Base-by-base conservation (phyloP, 53 echinoderm and acorn worm species). In the Pentamera pediparva region DNA sequence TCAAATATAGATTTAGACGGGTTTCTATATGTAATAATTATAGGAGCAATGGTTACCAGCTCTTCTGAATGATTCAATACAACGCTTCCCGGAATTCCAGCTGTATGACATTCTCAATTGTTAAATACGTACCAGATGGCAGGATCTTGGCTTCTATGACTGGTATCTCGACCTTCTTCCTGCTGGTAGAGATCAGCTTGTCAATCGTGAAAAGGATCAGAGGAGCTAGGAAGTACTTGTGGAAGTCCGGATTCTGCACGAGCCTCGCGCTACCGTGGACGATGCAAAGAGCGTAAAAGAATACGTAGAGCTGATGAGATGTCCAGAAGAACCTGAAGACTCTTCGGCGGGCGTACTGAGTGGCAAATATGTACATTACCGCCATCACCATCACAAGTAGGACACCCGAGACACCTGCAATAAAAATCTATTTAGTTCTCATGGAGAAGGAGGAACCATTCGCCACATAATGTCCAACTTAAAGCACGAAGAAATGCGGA, bases 271-370 rank as follows among this genome's bases (percentile, higher is more conserved):
- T 64, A 13, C 87, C 87, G 36, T 87, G 87, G 5, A 87, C 37
- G 37, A 78, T 74, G 36, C 78, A 83, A 15, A 87, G 61, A 35
- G 79, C 59, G 75, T 61, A 83, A 27, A 70, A 57, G 25, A 87
- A 58, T 19, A 87, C 67, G 43, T 83, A 87, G 33, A 87, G 62
- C 30, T 76, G 79, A 55, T 87, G 87, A 56, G 87, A 74, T 32
- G 79, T 47, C 87, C 87, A 87, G 60, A 87, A 87, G 28, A 87
- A 62, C 35, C 75, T 47, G 55, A 87, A 87, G 4, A 83, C 87
- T 30, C 70, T 72, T 36, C 87, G 87, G 17, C 87, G 74, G 38
- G 87, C 83, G 67, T 38, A 78, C 59, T 83, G 87, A 33, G 69
- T 79, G 3, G 87, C 87, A 67, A 87, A 87, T 50, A 75, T 83